Evolutionary conservation across 2,797 vertebrate species (phyloP), one percentile per base, ranked within the genome.

Genomic region (Antennarius maculatus): DNA sequence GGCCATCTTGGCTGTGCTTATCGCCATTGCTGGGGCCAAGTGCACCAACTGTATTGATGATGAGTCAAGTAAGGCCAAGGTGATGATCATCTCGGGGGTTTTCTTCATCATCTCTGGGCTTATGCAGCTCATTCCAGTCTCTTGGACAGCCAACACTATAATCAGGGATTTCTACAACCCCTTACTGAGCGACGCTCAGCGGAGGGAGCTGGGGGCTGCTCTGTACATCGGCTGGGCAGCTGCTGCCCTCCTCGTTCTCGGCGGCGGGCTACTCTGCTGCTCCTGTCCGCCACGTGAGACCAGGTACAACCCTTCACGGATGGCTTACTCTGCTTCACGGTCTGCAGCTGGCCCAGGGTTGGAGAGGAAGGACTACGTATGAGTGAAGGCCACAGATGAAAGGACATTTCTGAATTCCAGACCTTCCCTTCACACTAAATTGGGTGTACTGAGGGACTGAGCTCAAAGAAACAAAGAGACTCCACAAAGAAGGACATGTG

Each of bases 1-100:
- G 43, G 94, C 92, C 0, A 84, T 94, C 29, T 62, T 97, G 6
- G 96, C 95, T 6, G 81, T 97, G 47, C 77, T 98, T 28, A 87
- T 97, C n/a, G 93, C 94, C 83, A 94, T 98, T 5, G 91, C 94
- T 31, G 97, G 97, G 0, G 97, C 96, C 34, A 95, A 97, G 87
- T 99, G 97, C 90, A 99, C 97, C 74, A 95, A 95, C 89, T 99
- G 97, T 77, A 93, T 99, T 1, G 95, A 97, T 27, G 96, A 98
- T 0, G 96, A 98, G 63, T 87, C 92, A 0, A 88, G 95, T 80
- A 99, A 99, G 69, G 92, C 97, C 76, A 97, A 96, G 86, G 93
- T 98, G 86, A 96, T 96, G 92, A 98, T 98, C 46, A 80, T 95
- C 61, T 93, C 95, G 0, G 97, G 97, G 0, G 92, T 96, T 39